Evolutionary conservation across 2,888 invertebrate genomes (phyloP), one percentile per base, ranked within the genome.

Genomic region (Trissolcus brochymenae): DNA sequence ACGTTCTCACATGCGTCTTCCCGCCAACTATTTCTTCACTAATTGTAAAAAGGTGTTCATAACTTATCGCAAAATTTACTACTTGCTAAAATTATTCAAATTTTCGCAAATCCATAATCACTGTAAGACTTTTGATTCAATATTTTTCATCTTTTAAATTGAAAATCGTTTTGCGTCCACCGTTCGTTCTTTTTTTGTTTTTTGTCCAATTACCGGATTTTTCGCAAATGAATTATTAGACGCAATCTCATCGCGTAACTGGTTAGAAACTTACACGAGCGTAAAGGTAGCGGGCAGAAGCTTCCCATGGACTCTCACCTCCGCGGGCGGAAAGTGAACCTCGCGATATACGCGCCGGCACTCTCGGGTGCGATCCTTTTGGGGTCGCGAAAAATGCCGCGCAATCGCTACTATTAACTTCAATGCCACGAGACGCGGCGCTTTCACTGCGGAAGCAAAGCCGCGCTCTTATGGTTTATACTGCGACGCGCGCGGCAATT

Each of bases 231-330:
- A 62, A 54, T 70, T 35, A 25, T 35, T 68, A 76, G 68, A 66
- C 65, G 68, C 74, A 71, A 64, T 70, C 71, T 60, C 71, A 50
- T 54, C 62, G 35, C 35, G 64, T 73, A 70, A 62, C 66, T 67
- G 72, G 72, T 76, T 77, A 78, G 76, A 65, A 76, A 71, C 67
- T 68, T 71, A 68, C 74, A 68, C 64, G 68, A 72, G 79, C 72
- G 77, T 75, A 78, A 78, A 78, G 76, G 86, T 85, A 86, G 86
- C 86, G 85, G 84, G 85, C 86, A 86, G 87, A 84, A 86, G 87
- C 87, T 87, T 88, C 88, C 87, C 87, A 88, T 87, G 85, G 84
- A 87, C 88, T 88, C 88, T 88, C 88, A 87, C 88, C 88, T 88
- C 88, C 88, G 83, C 87, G 86, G 88, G 88, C 87, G 84, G 83